Evolutionary conservation across 2,797 vertebrate genomes (phyloP).

Genomic region (Nyctalus aviator): DNA sequence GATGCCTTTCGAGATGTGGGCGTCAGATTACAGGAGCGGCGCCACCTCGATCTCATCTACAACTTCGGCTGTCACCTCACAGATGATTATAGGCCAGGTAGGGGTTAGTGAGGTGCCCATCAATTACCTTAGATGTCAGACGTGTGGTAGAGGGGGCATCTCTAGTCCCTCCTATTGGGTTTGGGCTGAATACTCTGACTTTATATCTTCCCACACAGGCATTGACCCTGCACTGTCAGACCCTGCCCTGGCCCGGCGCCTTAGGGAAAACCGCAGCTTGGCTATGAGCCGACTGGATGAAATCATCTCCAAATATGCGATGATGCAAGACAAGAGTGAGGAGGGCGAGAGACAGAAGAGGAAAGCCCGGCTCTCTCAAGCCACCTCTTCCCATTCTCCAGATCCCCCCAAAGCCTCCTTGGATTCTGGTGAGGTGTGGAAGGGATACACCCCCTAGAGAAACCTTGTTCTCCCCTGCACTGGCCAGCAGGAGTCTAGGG

Average conservation of each 20-base stretch:
- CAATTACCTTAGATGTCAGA: not conserved
- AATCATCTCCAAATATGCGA: slow-evolving; percentile 91
- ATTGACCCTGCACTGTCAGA: slow-evolving; percentile 91
- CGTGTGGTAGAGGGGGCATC: not conserved
- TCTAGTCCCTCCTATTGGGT: not conserved
- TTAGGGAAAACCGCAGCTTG: slow-evolving; percentile 90
- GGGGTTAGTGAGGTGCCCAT: not conserved
- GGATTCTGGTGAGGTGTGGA: slow-evolving; percentile 79
- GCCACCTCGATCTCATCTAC: slow-evolving; percentile 94
- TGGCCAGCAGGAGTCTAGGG: slow-evolving; percentile 64
- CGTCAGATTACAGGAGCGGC: slow-evolving; percentile 91
- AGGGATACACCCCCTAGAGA: slow-evolving; percentile 1
- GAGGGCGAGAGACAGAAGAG: slow-evolving; percentile 87
- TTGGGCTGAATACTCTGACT: not conserved
- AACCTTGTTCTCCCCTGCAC: not conserved
- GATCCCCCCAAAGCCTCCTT: slow-evolving; percentile 28
- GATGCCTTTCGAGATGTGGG: slow-evolving; percentile 95
- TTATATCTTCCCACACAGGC: slow-evolving; percentile 81
- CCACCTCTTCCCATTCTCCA: slow-evolving; percentile 44
- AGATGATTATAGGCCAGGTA: slow-evolving; percentile 91
- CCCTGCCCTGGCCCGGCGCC: slow-evolving; percentile 84
- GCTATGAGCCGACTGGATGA: slow-evolving; percentile 90
- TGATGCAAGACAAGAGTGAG: slow-evolving; percentile 90
- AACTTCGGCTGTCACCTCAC: slow-evolving; percentile 96
- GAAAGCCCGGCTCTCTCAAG: slow-evolving; percentile 62